These are phyloP conservation scores for Circaetus gallicus DNA, from an alignment of 2,113 vertebrate genomes.

Conservation along the genomic window DNA sequence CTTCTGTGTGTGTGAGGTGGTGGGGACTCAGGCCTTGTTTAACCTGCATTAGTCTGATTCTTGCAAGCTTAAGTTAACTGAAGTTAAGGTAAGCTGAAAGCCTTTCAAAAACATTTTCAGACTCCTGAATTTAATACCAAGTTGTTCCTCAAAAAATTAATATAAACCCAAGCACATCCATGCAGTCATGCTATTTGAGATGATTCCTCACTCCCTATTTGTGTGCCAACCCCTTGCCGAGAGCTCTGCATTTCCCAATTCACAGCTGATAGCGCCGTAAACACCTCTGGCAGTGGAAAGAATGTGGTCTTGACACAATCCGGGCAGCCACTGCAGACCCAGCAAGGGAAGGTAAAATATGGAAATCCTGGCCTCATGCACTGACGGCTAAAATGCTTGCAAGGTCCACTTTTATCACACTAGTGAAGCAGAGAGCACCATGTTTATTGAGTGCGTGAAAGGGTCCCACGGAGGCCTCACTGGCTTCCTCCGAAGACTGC, in stretches of 20 bases:
- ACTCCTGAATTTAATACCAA: not conserved
- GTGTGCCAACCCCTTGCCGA: not conserved
- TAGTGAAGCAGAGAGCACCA: not conserved
- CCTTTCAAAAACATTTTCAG: not conserved
- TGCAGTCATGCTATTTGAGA: not conserved
- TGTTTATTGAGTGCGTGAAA: not conserved
- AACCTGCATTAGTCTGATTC: not conserved
- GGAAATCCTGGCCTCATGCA: not conserved
- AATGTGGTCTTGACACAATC: slow-evolving; percentile 5
- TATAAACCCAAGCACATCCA: not conserved
- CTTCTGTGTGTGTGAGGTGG: not conserved
- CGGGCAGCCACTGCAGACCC: not conserved
- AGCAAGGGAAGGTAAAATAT: not conserved
- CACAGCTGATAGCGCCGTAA: not conserved
- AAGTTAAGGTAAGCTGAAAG: not conserved
- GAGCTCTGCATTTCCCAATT: not conserved
- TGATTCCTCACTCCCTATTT: not conserved
- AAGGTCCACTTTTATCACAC: not conserved
- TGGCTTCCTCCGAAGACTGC: not conserved
- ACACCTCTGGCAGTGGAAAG: slow-evolving; percentile 38
- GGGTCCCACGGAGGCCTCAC: fast-evolving
- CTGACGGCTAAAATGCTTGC: not conserved
- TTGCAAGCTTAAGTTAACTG: not conserved
- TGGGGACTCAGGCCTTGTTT: not conserved
- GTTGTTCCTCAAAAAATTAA: not conserved